Percentiles rank a stretch among this genome's conserved stretches.
phyloP scores from a whole-genome alignment of 2,113 vertebrate species.

The Cheirogaleus medius region DNA sequence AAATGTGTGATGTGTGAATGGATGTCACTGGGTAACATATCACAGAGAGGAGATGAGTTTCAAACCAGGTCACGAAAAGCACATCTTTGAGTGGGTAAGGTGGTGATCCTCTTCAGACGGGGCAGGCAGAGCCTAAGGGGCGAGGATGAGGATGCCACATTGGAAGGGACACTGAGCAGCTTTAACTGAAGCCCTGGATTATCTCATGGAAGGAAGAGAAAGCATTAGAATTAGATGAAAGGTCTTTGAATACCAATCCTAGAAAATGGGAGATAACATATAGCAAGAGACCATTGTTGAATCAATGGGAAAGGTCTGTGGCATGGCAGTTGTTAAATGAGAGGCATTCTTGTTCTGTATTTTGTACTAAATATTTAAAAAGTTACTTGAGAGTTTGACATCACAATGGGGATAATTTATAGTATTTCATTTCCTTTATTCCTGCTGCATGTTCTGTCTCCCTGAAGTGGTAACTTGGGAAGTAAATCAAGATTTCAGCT shows the following conservation, averaged over 20 bases:
- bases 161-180: background rate
- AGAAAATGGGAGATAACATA: background rate
- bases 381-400: background rate
- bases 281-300: background rate
- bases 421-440: slow-evolving; percentile 49
- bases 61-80: background rate
- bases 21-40: background rate
- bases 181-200: background rate
- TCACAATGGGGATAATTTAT: slow-evolving; percentile 30
- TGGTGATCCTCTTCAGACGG: background rate
- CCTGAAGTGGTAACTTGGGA: slow-evolving; percentile 24
- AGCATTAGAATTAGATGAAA: background rate
- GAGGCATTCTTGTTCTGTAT: background rate
- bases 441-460: background rate
- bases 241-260: background rate
- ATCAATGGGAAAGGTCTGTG: background rate
- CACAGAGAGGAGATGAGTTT: background rate
- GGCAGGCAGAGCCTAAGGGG: background rate
- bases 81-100: background rate
- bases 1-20: background rate
- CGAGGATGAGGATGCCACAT: rapidly evolving
- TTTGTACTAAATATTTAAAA: slow-evolving; percentile 12
- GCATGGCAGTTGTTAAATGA: background rate
- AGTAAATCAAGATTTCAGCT: slow-evolving; percentile 55
- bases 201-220: background rate